Evolutionary conservation across 2,888 invertebrate genomes (phyloP), one percentile per base, ranked within the genome.

Genomic region (Pecten maximus): DNA sequence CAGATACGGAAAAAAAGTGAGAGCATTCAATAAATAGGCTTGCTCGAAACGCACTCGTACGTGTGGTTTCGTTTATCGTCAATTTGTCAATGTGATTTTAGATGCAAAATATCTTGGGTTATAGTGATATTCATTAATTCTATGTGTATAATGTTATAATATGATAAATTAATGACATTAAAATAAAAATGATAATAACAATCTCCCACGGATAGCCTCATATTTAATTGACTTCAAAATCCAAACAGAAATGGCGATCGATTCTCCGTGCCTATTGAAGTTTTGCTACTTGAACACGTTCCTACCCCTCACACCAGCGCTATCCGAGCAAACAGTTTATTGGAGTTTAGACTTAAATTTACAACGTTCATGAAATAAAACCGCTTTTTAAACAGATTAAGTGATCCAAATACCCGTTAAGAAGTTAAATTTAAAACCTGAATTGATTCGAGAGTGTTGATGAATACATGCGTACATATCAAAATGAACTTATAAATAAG

Each of bases 351-450:
- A 88, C 90, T 86, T 90, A 90, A 90, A 88, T 50, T 91, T 54
- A 89, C 90, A 90, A 91, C 90, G 89, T 88, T 91, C 89, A 87
- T 88, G 74, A 90, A 92, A 88, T 90, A 92, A 89, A 93, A 93
- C 93, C 90, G 91, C 92, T 93, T 90, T 88, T 89, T 90, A 93
- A 93, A 94, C 92, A 93, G 94, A 94, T 94, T 94, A 94, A 90
- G 89, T 88, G 91, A 87, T 89, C 89, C 91, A 93, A 94, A 92
- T 93, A 92, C 93, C 50, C 44, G 74, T 88, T 88, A 40, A 90
- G 88, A 90, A 44, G 28, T 74, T 74, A 74, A 74, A 74, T 74
- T 74, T 74, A 74, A 74, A 74, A 35, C 35, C 74, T 28, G 74
- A 74, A 74, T 74, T 28, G 74, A 74, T 74, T 74, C 35, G 74